These are phyloP conservation scores for Helicoverpa assulta DNA, from an alignment of 2,888 invertebrate genomes.

Conservation along the genomic window DNA sequence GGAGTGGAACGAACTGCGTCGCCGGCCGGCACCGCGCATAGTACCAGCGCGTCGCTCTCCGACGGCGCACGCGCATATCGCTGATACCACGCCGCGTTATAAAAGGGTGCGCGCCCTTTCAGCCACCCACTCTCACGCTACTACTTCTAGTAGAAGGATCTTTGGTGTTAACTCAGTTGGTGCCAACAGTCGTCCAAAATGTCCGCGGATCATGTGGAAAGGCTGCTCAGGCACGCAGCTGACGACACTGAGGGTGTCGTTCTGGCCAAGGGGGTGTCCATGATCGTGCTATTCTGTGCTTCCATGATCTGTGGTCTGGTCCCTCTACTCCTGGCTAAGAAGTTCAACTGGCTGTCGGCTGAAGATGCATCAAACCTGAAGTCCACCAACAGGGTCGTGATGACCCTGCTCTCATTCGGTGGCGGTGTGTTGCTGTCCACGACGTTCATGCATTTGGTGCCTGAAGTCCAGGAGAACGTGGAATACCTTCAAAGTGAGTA, in stretches of 20 bases:
- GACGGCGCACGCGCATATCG: slow-evolving; percentile 82
- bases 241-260: slow-evolving; percentile 86
- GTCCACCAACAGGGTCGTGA: slow-evolving; percentile 88
- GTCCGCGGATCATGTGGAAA: slow-evolving; percentile 64
- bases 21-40: slow-evolving; percentile 73
- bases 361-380: slow-evolving; percentile 86
- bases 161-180: slow-evolving; percentile 26
- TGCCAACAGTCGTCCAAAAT: slow-evolving; percentile 58
- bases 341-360: slow-evolving; percentile 90
- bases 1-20: slow-evolving; percentile 75
- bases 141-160: slow-evolving; percentile 48
- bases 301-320: slow-evolving; percentile 94
- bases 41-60: slow-evolving; percentile 79
- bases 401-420: slow-evolving; percentile 93
- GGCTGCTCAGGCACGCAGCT: slow-evolving; percentile 64
- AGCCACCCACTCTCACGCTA: slow-evolving; percentile 67
- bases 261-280: slow-evolving; percentile 94
- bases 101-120: slow-evolving; percentile 76
- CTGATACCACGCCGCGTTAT: slow-evolving; percentile 78
- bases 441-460: slow-evolving; percentile 95
- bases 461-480: slow-evolving; percentile 94
- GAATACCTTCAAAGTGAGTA: slow-evolving; percentile 90
- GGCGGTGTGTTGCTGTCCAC: slow-evolving; percentile 96
- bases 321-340: slow-evolving; percentile 93
- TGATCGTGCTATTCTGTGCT: slow-evolving; percentile 93